A percentile compares a stretch with the other conserved stretches of the same genome.
These are phyloP conservation scores for Bellardia bayeri DNA, from an alignment of 2,888 invertebrate genomes.

Conservation along the genomic window DNA sequence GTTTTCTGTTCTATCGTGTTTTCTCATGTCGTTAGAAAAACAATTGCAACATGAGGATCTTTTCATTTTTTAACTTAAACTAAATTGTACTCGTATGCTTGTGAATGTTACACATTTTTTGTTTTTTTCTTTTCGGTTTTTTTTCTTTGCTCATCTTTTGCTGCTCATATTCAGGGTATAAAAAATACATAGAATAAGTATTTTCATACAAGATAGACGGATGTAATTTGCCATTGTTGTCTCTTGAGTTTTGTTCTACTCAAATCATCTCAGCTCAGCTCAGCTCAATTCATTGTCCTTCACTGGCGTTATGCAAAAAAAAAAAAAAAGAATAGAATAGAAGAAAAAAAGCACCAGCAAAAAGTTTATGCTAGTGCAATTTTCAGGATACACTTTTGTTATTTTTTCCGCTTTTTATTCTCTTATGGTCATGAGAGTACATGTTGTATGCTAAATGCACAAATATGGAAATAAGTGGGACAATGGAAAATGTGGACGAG, in stretches of 20 bases:
- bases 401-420: slow-evolving; percentile 45
- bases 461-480: not conserved
- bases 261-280: slow-evolving; percentile 46
- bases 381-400: slow-evolving; percentile 72
- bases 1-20: not conserved
- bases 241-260: slow-evolving; percentile 68
- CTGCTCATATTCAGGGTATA: slow-evolving; percentile 59
- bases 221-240: slow-evolving; percentile 73
- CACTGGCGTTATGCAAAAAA: slow-evolving; percentile 62
- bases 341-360: slow-evolving; percentile 22
- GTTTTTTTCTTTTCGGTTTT: slow-evolving; percentile 70
- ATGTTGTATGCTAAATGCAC: slow-evolving; percentile 23
- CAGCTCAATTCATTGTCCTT: slow-evolving; percentile 62
- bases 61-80: slow-evolving; percentile 59
- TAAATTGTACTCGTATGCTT: slow-evolving; percentile 53
- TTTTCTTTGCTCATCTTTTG: not conserved
- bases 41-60: slow-evolving; percentile 35
- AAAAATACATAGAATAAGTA: slow-evolving; percentile 50
- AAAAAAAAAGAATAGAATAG: not conserved
- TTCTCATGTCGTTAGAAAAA: slow-evolving; percentile 38
- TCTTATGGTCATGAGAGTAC: slow-evolving; percentile 56
- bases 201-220: slow-evolving; percentile 64
- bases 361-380: slow-evolving; percentile 58
- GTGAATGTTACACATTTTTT: slow-evolving; percentile 61
- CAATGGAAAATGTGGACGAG: no score